Evolutionary conservation across 2,113 vertebrate species (phyloP).

Genomic region (Piaya cayana): DNA sequence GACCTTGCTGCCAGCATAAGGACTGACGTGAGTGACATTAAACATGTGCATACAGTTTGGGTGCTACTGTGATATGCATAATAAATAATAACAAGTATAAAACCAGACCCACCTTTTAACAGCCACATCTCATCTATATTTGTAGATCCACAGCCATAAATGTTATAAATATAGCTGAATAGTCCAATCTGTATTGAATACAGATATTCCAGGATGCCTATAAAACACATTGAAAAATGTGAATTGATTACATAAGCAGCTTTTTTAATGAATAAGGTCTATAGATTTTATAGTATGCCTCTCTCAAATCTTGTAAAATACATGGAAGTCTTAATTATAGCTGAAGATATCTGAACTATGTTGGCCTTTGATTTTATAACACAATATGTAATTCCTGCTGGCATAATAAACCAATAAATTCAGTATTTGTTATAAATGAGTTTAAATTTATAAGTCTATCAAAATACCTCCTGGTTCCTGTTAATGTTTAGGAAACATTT

Average conservation of each 20-base stretch:
- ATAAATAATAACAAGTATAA: background rate
- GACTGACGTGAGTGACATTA: background rate
- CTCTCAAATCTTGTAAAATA: constrained; percentile 64
- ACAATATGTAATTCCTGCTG: constrained; percentile 77
- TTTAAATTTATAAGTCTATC: constrained; percentile 80
- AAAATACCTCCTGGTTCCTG: constrained; percentile 80
- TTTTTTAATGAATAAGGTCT: constrained; percentile 62
- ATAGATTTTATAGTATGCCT: constrained; percentile 20
- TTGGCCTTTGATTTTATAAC: constrained; percentile 81
- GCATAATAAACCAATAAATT: constrained; percentile 79
- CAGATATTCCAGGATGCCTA: constrained; percentile 48
- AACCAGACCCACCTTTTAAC: constrained; percentile 17
- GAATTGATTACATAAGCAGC: constrained; percentile 58
- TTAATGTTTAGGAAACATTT: constrained; percentile 79
- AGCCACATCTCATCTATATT: background rate
- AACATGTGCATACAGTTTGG: background rate
- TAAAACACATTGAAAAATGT: constrained; percentile 59
- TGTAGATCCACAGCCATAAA: background rate
- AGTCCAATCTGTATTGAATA: background rate
- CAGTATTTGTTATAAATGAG: constrained; percentile 78
- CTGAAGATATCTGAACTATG: constrained; percentile 80
- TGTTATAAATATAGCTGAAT: background rate
- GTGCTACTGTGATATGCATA: background rate
- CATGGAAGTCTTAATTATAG: constrained; percentile 76
- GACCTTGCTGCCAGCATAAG: background rate